Conservation (phyloP, 2,113 vertebrate species). For the Aramus guarauna region DNA sequence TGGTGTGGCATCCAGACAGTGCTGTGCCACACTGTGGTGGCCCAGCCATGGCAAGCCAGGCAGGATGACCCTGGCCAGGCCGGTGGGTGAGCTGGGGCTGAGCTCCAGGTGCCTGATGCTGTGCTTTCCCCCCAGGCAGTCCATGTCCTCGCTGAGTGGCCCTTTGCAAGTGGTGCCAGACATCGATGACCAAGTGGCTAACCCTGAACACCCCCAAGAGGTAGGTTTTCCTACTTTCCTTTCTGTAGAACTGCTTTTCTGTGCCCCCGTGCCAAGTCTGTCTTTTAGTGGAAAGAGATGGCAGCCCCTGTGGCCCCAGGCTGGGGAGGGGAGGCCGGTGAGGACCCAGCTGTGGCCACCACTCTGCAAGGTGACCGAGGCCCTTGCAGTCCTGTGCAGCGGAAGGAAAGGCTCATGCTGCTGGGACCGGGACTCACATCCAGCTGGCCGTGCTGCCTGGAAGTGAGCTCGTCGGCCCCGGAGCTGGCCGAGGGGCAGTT, state of each 20-base stretch:
- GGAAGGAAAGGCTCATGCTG: not conserved
- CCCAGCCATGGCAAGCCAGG: not conserved
- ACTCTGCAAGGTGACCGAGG: accelerated
- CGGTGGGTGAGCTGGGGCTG: not conserved
- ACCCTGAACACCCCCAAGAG: constrained; percentile 89
- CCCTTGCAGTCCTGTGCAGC: accelerated
- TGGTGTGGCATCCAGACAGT: accelerated
- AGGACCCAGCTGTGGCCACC: not conserved
- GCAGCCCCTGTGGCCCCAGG: accelerated
- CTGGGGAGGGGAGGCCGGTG: not conserved
- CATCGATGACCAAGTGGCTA: constrained; percentile 94
- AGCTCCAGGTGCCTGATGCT: not conserved
- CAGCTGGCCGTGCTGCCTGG: not conserved
- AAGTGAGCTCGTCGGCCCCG: not conserved
- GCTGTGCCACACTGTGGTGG: not conserved
- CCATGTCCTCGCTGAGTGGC: constrained; percentile 92
- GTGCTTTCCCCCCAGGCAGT: constrained; percentile 81
- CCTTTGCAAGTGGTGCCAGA: constrained; percentile 97
- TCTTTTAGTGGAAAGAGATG: not conserved
- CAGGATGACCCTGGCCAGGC: not conserved
- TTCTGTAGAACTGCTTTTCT: not conserved
- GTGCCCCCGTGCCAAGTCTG: accelerated
- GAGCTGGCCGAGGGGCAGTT: not conserved
- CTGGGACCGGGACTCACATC: not conserved
- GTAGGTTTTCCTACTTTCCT: constrained; percentile 65